phyloP scores from a whole-genome alignment of 2,797 vertebrate species.

The Furcifer pardalis region DNA sequence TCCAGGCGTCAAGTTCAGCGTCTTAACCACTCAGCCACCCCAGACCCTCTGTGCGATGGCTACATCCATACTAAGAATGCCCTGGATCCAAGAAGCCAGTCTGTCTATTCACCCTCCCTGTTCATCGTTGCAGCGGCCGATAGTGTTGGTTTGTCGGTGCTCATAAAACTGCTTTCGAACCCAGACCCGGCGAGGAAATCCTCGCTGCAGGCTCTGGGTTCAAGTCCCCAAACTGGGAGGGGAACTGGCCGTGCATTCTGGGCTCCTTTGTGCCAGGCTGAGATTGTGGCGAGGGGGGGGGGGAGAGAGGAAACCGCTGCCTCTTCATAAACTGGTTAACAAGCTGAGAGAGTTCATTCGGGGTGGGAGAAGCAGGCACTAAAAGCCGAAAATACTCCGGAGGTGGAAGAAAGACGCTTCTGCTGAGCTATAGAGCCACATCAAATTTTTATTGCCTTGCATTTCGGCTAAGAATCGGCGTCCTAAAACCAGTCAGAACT shows the following conservation, averaged over 20 bases:
- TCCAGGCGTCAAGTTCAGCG: too few species aligned
- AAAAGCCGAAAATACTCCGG: constrained; percentile 67
- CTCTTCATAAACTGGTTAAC: constrained; percentile 39
- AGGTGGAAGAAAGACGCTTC: constrained; percentile 75
- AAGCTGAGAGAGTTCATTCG: constrained; percentile 62
- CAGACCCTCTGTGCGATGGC: too few species aligned
- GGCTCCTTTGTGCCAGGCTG: not conserved
- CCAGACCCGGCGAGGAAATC: too few species aligned
- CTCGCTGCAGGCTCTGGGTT: not conserved
- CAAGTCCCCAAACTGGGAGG: not conserved
- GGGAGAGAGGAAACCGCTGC: not conserved
- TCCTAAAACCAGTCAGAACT: constrained; percentile 75
- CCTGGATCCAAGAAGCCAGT: too few species aligned
- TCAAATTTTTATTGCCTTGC: constrained; percentile 79
- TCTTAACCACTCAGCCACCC: too few species aligned
- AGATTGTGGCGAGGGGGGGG: not conserved
- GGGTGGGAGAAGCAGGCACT: constrained; percentile 55
- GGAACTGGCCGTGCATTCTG: too few species aligned
- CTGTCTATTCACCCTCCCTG: too few species aligned
- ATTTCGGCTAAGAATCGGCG: constrained; percentile 75
- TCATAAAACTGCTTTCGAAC: too few species aligned
- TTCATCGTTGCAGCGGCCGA: too few species aligned
- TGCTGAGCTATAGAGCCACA: constrained; percentile 75
- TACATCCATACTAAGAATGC: too few species aligned
- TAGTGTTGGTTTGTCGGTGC: too few species aligned